phyloP scores from a whole-genome alignment of 2,888 invertebrate species.

The Bellardia pandia region DNA sequence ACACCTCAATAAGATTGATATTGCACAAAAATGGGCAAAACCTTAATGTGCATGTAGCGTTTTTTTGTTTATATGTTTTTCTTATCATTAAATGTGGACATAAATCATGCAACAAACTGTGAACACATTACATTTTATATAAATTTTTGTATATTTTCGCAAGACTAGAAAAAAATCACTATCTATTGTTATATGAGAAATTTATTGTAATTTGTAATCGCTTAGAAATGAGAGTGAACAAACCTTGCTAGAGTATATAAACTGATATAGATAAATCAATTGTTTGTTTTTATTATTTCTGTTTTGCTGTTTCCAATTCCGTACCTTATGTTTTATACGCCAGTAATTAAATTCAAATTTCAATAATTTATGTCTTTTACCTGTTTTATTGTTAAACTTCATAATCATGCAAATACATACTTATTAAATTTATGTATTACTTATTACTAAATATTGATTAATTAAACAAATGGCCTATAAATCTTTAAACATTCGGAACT shows the following conservation, averaged over 20 bases:
- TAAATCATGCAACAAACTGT: constrained; percentile 45
- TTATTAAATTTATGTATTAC: background rate
- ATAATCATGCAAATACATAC: background rate
- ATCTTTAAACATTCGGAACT: background rate
- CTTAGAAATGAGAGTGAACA: background rate
- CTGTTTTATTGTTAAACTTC: constrained; percentile 21
- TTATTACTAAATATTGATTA: constrained; percentile 11
- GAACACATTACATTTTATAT: constrained; percentile 34
- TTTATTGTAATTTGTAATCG: background rate
- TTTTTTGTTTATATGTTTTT: background rate
- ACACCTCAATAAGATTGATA: background rate
- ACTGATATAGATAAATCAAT: too few relatives aligned
- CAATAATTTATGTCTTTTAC: constrained; percentile 24
- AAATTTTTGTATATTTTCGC: background rate
- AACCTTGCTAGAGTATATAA: background rate
- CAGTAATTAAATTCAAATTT: background rate
- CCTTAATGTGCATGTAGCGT: constrained; percentile 27
- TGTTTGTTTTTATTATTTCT: too few relatives aligned
- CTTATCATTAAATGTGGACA: constrained; percentile 11
- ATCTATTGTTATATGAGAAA: background rate
- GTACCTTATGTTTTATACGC: background rate
- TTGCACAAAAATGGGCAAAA: background rate
- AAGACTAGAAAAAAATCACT: background rate
- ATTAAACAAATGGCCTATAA: constrained; percentile 25
- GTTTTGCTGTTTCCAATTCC: background rate